These are phyloP conservation scores for Panzeria rudis DNA, from an alignment of 2,888 invertebrate genomes.

Conservation along the genomic window DNA sequence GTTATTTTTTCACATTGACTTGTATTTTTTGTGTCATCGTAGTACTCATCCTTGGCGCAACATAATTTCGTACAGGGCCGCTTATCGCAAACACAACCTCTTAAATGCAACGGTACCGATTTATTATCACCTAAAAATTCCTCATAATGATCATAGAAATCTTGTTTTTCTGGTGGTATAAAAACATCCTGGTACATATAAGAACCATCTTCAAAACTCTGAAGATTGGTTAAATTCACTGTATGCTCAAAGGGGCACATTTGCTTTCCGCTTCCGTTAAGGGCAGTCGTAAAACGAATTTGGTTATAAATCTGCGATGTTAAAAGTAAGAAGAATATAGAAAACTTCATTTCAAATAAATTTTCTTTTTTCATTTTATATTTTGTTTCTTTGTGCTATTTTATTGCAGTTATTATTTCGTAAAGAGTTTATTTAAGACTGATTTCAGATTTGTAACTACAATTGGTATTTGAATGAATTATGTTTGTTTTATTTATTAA, in stretches of 20 bases:
- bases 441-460: slow-evolving; percentile 6
- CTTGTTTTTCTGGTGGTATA: slow-evolving; percentile 72
- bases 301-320: background rate
- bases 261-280: background rate
- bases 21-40: background rate
- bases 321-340: background rate
- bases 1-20: slow-evolving; percentile 46
- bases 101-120: slow-evolving; percentile 66
- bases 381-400: background rate
- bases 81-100: slow-evolving; percentile 77
- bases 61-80: slow-evolving; percentile 77
- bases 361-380: background rate
- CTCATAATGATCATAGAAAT: slow-evolving; percentile 71
- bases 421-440: slow-evolving; percentile 26
- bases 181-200: slow-evolving; percentile 75
- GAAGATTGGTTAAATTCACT: slow-evolving; percentile 75
- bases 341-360: slow-evolving; percentile 33
- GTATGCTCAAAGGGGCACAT: slow-evolving; percentile 74
- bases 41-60: slow-evolving; percentile 71
- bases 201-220: slow-evolving; percentile 73
- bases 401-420: slow-evolving; percentile 29
- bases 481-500: background rate
- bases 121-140: slow-evolving; percentile 35
- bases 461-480: slow-evolving; percentile 1
- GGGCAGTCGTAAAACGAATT: background rate